Conservation (phyloP, 2,888 invertebrate genomes). For the Agriopis aurantiaria region DNA sequence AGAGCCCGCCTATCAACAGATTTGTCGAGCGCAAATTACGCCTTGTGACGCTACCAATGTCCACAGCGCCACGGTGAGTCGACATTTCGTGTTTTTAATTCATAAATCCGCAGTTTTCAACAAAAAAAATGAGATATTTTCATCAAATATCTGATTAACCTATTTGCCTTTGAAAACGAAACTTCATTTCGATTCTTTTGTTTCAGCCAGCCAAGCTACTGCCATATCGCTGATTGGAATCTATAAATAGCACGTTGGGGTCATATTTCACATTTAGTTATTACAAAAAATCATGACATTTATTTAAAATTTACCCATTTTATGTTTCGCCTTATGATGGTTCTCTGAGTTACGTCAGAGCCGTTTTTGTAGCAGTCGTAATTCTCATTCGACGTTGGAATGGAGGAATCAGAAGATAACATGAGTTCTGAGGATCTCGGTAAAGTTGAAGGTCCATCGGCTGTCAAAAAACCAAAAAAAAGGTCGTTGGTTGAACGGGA, state of each 20-base stretch:
- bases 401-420: constrained; percentile 77
- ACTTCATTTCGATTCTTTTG: constrained; percentile 84
- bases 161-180: constrained; percentile 67
- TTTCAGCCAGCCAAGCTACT: constrained; percentile 67
- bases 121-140: constrained; percentile 51
- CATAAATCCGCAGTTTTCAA: constrained; percentile 52
- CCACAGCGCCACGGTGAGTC: constrained; percentile 59
- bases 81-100: constrained; percentile 59
- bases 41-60: constrained; percentile 56
- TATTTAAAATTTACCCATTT: constrained; percentile 48
- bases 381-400: constrained; percentile 49
- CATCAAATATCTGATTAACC: constrained; percentile 72
- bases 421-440: constrained; percentile 65
- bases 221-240: constrained; percentile 52
- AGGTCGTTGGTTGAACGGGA: constrained; percentile 77
- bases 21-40: constrained; percentile 64
- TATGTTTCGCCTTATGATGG: constrained; percentile 55
- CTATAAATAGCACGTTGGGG: constrained; percentile 52
- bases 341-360: constrained; percentile 60
- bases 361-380: constrained; percentile 44
- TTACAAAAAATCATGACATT: constrained; percentile 45
- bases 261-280: constrained; percentile 56
- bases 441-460: constrained; percentile 51
- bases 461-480: constrained; percentile 73
- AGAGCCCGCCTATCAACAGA: constrained; percentile 61